phyloP scores from a whole-genome alignment of 2,888 invertebrate species.

The Aricia artaxerxes region DNA sequence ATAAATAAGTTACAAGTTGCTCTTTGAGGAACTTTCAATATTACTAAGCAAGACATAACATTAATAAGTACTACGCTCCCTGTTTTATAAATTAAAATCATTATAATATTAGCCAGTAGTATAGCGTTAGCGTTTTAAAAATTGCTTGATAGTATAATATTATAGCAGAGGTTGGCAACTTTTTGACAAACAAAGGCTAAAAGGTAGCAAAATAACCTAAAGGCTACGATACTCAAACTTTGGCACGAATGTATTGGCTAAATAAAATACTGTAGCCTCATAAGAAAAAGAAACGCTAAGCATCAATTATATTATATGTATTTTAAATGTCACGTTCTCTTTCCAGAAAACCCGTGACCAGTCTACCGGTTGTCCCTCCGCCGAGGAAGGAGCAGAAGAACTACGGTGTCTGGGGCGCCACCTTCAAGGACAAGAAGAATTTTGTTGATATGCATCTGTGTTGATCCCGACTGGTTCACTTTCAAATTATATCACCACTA shows the following conservation, averaged over 20 bases:
- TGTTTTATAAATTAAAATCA: no score
- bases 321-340: background rate
- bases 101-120: no score
- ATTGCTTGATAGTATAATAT: no score
- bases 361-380: slow-evolving; percentile 59
- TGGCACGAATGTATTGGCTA: no score
- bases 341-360: slow-evolving; percentile 58
- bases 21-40: background rate
- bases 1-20: background rate
- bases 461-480: slow-evolving; percentile 49
- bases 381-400: slow-evolving; percentile 70
- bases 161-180: no score
- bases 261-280: no score
- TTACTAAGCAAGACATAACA: slow-evolving; percentile 8
- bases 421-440: slow-evolving; percentile 86
- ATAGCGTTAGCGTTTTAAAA: no score
- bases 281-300: background rate
- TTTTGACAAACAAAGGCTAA: no score
- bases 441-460: slow-evolving; percentile 87
- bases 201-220: no score
- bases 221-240: no score
- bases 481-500: slow-evolving; percentile 43
- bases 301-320: background rate
- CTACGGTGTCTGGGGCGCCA: slow-evolving; percentile 86
- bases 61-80: background rate